Evolutionary conservation across 1,140 invertebrate genomes (phyloP), one percentile per base, ranked within the genome.

Genomic region (Drosophila orena): DNA sequence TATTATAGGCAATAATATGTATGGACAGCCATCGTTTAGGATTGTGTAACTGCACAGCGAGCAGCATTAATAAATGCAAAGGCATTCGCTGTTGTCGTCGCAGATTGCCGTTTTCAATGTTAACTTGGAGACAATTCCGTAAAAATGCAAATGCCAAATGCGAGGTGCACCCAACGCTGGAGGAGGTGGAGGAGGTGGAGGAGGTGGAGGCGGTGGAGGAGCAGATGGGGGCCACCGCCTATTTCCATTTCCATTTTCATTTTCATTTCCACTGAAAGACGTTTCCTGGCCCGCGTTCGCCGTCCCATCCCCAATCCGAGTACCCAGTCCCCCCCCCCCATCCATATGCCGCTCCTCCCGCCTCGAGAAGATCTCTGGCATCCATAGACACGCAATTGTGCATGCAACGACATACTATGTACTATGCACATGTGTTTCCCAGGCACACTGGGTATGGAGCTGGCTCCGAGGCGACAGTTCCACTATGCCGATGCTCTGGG

Each of bases 31-130:
- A 85, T 61, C 83, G 61, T 75, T 81, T 86, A 71, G 47, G 64
- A 70, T 88, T 85, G 81, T 85, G 75, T 61, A 85, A 86, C 81
- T 81, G 81, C 80, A 61, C 27, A 64, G 27, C 56, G 62, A 65
- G 57, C 69, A 55, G 40, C 70, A 74, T 85, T 78, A 81, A 85
- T 85, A 75, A 85, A 86, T 86, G 61, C 81, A 86, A 64, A 78
- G 60, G 64, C 81, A 77, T 62, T 65, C 22, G 43, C 30, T 37
- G 59, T 52, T 17, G 35, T 53, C 34, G 15, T 35, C 40, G 59
- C 59, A n/a, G 43, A 57, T 79, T 69, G 68, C 83, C 69, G 78
- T 88, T 88, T 86, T 88, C 83, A 86, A 88, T 88, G 81, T 81
- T 81, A 86, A 88, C 71, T 55, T 66, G 60, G 52, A 57, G 72